Evolutionary conservation across 1,140 invertebrate genomes (phyloP), one percentile per base, ranked within the genome.

Genomic region (Leptoteleia sp.): DNA sequence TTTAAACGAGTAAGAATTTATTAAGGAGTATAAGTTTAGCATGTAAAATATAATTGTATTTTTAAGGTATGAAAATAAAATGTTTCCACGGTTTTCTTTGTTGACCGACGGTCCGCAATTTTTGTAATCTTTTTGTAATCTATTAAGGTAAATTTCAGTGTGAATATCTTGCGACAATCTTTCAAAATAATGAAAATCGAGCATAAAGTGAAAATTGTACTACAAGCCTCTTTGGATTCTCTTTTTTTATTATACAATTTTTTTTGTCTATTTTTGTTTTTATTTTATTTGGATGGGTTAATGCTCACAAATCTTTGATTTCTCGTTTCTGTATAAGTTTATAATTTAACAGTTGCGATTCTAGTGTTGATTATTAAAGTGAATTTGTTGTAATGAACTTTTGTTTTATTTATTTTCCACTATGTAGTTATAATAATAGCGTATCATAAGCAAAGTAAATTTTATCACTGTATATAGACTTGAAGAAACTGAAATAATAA

Each of bases 351-450:
- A 50, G 40, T 48, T 76, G 59, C 73, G 65, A 64, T 55, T 42
- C 33, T 59, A 70, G 52, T 64, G 64, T 64, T 70, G 42, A 70
- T 64, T 59, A 77, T 71, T 62, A 59, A 77, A 65, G 11, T 52
- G 57, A 65, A 64, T 42, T 54, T 76, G 72, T 76, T 76, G 48
- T 71, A 71, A 71, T 16, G 15, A 38, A 65, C 13, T 47, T 71
- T 65, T 43, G 75, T 71, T 77, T 57, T 76, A 65, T 71, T 77
- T 77, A 77, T 77, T 71, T 77, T 76, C 38, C 61, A 77, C 12
- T 33, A 65, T 25, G 11, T 61, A 77, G 31, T 64, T 52, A 67
- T 65, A 65, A 71, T 25, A 57, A 57, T 64, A 76, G 64, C 42
- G 73, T 55, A 68, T 62, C 38, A 11, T 62, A 54, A 76, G 22